Conservation (phyloP, 1,140 invertebrate genomes). For the Lycorma delicatula region DNA sequence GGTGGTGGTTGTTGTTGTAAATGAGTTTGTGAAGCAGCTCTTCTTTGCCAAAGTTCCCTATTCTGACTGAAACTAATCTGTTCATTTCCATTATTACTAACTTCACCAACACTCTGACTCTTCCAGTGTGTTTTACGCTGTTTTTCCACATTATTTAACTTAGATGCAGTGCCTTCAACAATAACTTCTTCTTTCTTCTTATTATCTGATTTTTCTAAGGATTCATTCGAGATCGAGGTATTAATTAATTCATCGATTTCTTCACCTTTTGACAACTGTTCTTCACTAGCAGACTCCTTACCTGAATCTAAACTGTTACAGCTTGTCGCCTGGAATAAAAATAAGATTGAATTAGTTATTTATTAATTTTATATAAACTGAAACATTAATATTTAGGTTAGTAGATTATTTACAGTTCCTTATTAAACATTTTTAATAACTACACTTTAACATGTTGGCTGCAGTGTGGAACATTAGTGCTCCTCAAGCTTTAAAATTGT, state of each 20-base stretch:
- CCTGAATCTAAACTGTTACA: slow-evolving; percentile 22
- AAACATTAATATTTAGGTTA: no score
- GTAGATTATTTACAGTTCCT: no score
- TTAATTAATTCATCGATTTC: not conserved
- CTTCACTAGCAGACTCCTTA: slow-evolving; percentile 19
- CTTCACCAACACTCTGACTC: slow-evolving; percentile 40
- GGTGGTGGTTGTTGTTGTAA: slow-evolving; percentile 26
- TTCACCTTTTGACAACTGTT: slow-evolving; percentile 10
- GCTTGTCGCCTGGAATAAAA: slow-evolving; percentile 17
- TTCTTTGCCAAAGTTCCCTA: slow-evolving; percentile 51
- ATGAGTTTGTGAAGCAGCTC: slow-evolving; percentile 47
- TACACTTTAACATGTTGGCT: no score
- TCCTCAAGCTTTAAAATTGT: no score
- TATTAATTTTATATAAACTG: no score
- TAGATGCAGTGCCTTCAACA: not conserved
- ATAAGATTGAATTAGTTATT: no score
- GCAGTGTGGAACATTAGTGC: no score
- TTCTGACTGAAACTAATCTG: slow-evolving; percentile 40
- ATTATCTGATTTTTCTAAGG: not conserved
- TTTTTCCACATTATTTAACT: not conserved
- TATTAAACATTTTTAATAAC: no score
- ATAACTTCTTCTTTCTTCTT: not conserved
- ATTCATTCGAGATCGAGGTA: not conserved
- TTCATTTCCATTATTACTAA: slow-evolving; percentile 20
- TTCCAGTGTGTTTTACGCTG: slow-evolving; percentile 38